Base-by-base conservation (phyloP, 2,888 invertebrate species). In the Sicus ferrugineus region DNA sequence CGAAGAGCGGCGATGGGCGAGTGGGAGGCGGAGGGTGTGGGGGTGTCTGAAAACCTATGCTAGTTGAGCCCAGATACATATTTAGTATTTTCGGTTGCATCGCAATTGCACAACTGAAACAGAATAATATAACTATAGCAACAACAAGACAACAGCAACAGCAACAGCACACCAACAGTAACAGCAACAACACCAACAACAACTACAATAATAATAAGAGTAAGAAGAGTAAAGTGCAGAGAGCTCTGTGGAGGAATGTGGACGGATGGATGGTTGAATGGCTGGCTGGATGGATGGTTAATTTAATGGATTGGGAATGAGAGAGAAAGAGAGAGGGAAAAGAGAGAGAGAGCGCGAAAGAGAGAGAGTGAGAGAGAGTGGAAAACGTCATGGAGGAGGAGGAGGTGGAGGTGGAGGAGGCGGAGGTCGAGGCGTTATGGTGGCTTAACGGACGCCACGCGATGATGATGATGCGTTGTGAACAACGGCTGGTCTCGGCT, bases 41-140 rank as follows among this genome's bases (percentile, higher is more conserved):
- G 46, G 5, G 21, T 2, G 23, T 11, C 19, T 4, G 9, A 7
- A 34, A 50, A 62, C 46, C 28, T 62, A 42, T 48, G 64, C 50
- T 50, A 19, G 38, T 66, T 58, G 58, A 56, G 56, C 58, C 46
- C 50, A 59, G 64, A 65, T 69, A 64, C 69, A 69, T 69, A 52
- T 70, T 70, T 70, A 56, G 56, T 70, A 54, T 67, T 70, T 70
- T 70, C 63, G 67, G 70, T 58, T 70, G 67, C 67, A 63, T 67
- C 54, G 67, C 63, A 70, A 67, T 70, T 70, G 70, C 67, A 70
- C 62, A 70, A 68, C 62, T 58, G 59, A 70, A 70, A 72, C 64
- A 67, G 68, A 70, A 72, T 67, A 62, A 68, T 68, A 59, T 52
- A 59, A 71, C 67, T 67, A 63, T 23, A 68, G 63, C 46, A 63